A percentile compares a stretch with the other conserved stretches of the same genome.
Conservation (phyloP, 2,797 vertebrate genomes). For the Leucoraja ocellata region DNA sequence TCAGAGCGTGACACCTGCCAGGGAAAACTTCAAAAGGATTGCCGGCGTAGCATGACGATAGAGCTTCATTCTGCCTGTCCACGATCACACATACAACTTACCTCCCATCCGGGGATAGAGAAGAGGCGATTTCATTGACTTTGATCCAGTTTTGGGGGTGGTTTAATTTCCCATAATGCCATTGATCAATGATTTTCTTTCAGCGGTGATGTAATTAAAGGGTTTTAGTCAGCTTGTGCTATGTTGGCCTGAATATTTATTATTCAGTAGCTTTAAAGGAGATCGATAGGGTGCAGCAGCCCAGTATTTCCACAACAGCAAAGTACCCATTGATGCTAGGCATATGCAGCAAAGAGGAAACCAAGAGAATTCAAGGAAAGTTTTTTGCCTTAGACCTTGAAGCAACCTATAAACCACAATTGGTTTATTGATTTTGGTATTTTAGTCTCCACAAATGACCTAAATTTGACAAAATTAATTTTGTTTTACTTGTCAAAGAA, state of each 20-base stretch:
- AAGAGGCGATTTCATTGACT: constrained; percentile 72
- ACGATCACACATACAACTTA: constrained; percentile 54
- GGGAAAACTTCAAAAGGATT: constrained; percentile 52
- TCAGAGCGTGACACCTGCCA: constrained; percentile 61
- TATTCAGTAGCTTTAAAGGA: constrained; percentile 65
- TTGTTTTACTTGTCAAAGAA: not conserved
- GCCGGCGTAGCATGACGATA: constrained; percentile 52
- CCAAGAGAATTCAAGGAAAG: constrained; percentile 54
- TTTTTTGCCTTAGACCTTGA: constrained; percentile 53
- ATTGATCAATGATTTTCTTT: constrained; percentile 85
- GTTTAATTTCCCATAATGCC: constrained; percentile 75
- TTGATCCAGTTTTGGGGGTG: constrained; percentile 75
- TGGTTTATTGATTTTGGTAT: constrained; percentile 45
- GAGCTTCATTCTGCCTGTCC: constrained; percentile 48
- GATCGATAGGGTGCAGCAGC: constrained; percentile 70
- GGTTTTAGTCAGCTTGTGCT: constrained; percentile 64
- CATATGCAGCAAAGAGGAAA: constrained; percentile 40
- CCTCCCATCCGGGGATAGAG: constrained; percentile 60
- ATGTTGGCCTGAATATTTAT: constrained; percentile 65
- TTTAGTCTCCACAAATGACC: constrained; percentile 17
- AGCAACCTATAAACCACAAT: constrained; percentile 50
- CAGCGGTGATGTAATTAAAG: constrained; percentile 82
- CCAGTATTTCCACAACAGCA: constrained; percentile 49
- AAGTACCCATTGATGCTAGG: constrained; percentile 50
- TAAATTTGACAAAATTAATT: constrained; percentile 40